Conservation (phyloP, 2,888 invertebrate species). For the Odiellus spinosus region DNA sequence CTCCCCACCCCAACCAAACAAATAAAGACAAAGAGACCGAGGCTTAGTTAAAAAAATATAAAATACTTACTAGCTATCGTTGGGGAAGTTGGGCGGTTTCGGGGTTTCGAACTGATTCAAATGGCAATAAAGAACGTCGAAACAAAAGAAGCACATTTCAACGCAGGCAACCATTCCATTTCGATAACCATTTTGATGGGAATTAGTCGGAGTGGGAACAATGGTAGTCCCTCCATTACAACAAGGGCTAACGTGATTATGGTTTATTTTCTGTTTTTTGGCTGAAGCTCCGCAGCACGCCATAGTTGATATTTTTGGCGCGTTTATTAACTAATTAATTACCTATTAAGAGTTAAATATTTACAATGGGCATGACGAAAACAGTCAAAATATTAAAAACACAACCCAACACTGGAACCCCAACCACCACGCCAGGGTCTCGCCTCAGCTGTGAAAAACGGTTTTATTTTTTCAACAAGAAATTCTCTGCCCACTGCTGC, state of each 20-base stretch:
- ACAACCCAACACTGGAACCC: too few species aligned
- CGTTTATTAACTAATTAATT: too few species aligned
- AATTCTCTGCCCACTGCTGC: too few species aligned
- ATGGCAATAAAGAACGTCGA: constrained; percentile 91
- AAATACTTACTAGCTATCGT: constrained; percentile 78
- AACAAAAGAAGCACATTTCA: constrained; percentile 98
- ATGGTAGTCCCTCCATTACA: constrained; percentile 34
- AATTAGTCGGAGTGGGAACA: constrained; percentile 7
- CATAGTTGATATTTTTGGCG: too few species aligned
- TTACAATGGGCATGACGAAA: too few species aligned
- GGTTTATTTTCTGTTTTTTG: neutral
- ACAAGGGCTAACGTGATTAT: constrained; percentile 37
- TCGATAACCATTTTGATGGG: constrained; percentile 13
- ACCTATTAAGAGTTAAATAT: too few species aligned
- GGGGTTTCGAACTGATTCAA: constrained; percentile 84
- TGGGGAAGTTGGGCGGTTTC: constrained; percentile 76
- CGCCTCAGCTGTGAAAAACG: too few species aligned
- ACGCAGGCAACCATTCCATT: constrained; percentile 51
- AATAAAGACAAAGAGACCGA: neutral
- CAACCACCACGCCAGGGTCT: too few species aligned
- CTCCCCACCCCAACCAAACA: neutral
- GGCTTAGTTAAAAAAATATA: neutral
- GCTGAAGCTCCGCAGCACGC: neutral
- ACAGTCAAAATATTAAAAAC: too few species aligned
- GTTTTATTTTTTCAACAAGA: too few species aligned